Evolutionary conservation across 2,797 vertebrate genomes (phyloP).

Genomic region (Smutsia temminckii): DNA sequence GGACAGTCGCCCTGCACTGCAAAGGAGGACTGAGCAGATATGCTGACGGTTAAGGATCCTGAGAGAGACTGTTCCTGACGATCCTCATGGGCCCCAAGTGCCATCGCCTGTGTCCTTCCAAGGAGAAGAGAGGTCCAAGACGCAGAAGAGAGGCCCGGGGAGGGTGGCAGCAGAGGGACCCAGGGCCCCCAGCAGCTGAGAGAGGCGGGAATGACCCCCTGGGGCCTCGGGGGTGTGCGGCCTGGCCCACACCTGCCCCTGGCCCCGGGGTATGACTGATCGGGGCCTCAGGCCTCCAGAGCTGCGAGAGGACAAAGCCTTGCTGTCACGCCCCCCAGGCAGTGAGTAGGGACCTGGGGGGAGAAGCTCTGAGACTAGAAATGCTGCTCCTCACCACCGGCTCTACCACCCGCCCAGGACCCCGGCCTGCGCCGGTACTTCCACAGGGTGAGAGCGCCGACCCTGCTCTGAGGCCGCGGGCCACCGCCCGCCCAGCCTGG

Average conservation of each 20-base stretch:
- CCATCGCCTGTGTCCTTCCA: too few species aligned
- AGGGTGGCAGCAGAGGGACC: neutral
- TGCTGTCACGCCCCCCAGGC: too few species aligned
- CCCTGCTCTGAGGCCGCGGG: neutral
- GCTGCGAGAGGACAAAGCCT: too few species aligned
- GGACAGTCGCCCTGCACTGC: neutral
- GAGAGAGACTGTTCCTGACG: neutral
- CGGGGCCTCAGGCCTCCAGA: neutral
- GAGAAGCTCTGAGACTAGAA: neutral
- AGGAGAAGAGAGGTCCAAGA: neutral
- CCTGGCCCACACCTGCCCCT: neutral
- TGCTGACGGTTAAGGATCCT: too few species aligned
- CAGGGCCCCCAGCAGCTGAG: neutral
- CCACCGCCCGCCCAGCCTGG: neutral
- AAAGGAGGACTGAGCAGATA: neutral
- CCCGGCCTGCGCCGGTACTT: neutral
- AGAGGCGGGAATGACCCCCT: neutral
- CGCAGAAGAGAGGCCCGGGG: neutral
- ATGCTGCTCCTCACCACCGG: neutral
- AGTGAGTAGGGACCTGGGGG: neutral
- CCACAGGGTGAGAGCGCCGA: neutral
- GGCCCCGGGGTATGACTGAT: neutral
- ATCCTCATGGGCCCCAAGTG: neutral
- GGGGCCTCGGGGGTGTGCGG: neutral
- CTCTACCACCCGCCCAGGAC: neutral